Conservation (phyloP, 1,140 invertebrate genomes). For the Nymphalis io region DNA sequence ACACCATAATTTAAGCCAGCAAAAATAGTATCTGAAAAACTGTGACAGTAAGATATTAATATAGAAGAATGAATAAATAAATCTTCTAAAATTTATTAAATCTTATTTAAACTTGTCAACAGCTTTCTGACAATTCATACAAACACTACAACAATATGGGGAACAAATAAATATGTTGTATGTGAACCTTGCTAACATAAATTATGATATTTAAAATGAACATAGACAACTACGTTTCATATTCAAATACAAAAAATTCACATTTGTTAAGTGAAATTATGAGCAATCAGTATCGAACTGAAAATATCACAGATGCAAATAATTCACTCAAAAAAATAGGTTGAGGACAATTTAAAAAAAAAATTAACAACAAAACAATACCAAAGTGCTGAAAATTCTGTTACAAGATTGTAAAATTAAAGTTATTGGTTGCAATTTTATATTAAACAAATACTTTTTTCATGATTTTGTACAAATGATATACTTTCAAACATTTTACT, state of each 20-base stretch:
- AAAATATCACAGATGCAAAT: constrained; percentile 76
- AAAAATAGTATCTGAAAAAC: constrained; percentile 29
- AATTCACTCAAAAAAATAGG: constrained; percentile 53
- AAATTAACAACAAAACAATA: too few species aligned
- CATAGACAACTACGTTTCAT: background rate
- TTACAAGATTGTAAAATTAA: too few species aligned
- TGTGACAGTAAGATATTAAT: constrained; percentile 22
- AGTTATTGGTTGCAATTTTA: too few species aligned
- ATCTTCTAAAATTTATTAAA: constrained; percentile 40
- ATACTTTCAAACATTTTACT: too few species aligned
- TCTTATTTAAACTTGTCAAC: constrained; percentile 8
- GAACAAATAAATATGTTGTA: constrained; percentile 65
- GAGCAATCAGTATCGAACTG: constrained; percentile 65
- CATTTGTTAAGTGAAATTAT: constrained; percentile 55
- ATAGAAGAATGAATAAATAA: constrained; percentile 56
- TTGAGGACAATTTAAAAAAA: constrained; percentile 10
- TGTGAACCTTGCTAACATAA: constrained; percentile 27
- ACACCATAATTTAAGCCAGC: constrained; percentile 32
- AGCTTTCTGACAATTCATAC: background rate
- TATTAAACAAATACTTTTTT: too few species aligned
- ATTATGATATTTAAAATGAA: constrained; percentile 30
- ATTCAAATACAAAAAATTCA: constrained; percentile 25
- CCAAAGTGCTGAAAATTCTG: too few species aligned
- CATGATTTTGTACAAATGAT: too few species aligned
- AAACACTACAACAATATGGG: constrained; percentile 55